Evolutionary conservation across 2,888 invertebrate species (phyloP), one percentile per base, ranked within the genome.

Genomic region (Hydrotaea cyrtoneurina): DNA sequence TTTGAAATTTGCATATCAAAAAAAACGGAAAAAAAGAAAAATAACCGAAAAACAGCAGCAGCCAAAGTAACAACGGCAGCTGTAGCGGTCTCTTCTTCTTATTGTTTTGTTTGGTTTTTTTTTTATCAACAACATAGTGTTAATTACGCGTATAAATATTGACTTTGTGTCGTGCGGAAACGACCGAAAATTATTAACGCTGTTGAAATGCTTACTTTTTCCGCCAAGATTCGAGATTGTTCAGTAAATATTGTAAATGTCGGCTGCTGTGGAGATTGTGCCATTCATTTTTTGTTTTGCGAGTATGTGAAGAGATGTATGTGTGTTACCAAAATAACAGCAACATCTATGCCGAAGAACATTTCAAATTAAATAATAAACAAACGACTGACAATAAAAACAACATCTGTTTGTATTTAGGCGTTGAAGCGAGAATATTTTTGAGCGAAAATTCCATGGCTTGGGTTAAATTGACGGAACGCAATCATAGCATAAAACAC

Each of bases 101-200:
- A 3, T 64, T 26, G 36, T 64, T 31, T 31, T 31, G 7, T 31
- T 31, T 31, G 2, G 31, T 31, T 7, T 31, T 36, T 36, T 76
- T 79, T 19, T 82, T 62, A 82, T 77, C 76, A 77, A 73, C 46
- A 73, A 81, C 57, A 77, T 76, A 59, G 78, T 85, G 85, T 77
- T 85, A 85, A 85, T 77, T 85, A 76, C 36, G 13, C 13, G 43
- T 62, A 46, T 77, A 85, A 82, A 85, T 82, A 85, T 85, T 85
- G 76, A 79, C 69, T 81, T 11, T 76, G 62, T 11, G 62, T 19
- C 64, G 76, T 76, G 73, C 76, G 73, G 79, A 85, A 85, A 79
- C 53, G 69, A 36, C 26, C 73, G 76, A 62, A 36, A 31, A 64
- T 36, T 64, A 36, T 31, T 36, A 64, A 64, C 36, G 59, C 23